Evolutionary conservation across 1,140 invertebrate species (phyloP).

Genomic region (Bombus pyrosoma): DNA sequence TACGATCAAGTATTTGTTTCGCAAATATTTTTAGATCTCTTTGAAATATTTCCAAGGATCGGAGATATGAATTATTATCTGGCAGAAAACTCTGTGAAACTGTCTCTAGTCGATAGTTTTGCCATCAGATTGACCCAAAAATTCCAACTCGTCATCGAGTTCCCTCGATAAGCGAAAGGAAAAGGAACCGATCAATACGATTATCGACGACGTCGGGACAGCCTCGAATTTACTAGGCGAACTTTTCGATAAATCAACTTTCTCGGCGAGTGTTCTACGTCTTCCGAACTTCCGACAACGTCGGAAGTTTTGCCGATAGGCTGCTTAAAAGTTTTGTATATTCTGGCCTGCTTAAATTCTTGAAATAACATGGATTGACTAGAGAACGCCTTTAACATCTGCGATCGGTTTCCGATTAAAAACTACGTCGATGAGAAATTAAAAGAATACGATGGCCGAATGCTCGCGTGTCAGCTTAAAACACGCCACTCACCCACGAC

Average conservation of each 20-base stretch:
- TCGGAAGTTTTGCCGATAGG: neutral
- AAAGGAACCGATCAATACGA: neutral
- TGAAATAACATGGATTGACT: slow-evolving; percentile 2
- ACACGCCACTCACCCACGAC: neutral
- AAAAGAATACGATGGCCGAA: neutral
- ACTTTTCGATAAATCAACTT: slow-evolving; percentile 11
- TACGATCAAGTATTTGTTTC: no score
- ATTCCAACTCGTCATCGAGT: slow-evolving; percentile 3
- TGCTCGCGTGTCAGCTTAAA: neutral
- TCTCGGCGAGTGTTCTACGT: neutral
- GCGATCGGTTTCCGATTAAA: neutral
- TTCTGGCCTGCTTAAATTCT: neutral
- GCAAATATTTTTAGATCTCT: neutral
- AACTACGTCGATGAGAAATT: neutral
- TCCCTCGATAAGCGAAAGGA: neutral
- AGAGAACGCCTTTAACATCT: neutral
- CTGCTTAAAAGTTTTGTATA: slow-evolving; percentile 25
- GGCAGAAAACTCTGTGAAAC: neutral
- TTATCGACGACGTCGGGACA: neutral
- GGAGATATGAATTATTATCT: neutral
- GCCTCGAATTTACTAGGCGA: neutral
- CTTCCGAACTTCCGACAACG: neutral
- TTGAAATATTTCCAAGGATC: neutral
- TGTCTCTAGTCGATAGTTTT: neutral
- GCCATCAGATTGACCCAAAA: neutral